Conservation (phyloP, 2,797 vertebrate genomes). For the Spizella passerina region DNA sequence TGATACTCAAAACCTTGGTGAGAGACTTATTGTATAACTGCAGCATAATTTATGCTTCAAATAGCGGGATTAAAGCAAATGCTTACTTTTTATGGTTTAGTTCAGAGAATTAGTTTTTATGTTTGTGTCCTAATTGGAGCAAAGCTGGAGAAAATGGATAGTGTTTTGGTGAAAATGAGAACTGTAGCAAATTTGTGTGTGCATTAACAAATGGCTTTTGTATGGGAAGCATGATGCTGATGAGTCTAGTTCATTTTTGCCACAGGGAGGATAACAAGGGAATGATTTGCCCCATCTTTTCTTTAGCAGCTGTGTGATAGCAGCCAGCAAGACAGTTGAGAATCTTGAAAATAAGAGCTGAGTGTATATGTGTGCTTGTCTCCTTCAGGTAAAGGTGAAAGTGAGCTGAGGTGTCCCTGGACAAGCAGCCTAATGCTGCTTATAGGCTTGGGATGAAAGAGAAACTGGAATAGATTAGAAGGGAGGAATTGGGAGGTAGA, state of each 20-base stretch:
- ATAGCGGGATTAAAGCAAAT: neutral
- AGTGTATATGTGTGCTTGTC: neutral
- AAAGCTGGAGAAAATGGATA: neutral
- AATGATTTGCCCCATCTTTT: neutral
- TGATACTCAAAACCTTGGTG: neutral
- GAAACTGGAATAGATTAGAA: neutral
- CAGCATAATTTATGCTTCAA: neutral
- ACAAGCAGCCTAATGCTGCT: neutral
- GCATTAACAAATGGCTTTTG: neutral
- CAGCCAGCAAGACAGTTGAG: neutral
- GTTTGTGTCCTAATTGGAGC: neutral
- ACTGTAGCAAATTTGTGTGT: neutral
- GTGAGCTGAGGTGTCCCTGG: neutral
- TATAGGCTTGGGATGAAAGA: neutral
- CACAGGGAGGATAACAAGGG: neutral
- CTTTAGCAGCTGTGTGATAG: neutral
- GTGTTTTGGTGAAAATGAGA: neutral
- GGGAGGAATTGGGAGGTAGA: neutral
- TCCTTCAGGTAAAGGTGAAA: neutral
- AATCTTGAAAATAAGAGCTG: neutral
- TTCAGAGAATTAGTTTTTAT: neutral
- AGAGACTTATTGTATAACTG: neutral
- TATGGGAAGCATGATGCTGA: neutral
- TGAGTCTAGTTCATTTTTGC: neutral
- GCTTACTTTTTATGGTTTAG: neutral